These are phyloP conservation scores for Sylvia borin DNA, from an alignment of 2,797 vertebrate genomes.

Conservation along the genomic window DNA sequence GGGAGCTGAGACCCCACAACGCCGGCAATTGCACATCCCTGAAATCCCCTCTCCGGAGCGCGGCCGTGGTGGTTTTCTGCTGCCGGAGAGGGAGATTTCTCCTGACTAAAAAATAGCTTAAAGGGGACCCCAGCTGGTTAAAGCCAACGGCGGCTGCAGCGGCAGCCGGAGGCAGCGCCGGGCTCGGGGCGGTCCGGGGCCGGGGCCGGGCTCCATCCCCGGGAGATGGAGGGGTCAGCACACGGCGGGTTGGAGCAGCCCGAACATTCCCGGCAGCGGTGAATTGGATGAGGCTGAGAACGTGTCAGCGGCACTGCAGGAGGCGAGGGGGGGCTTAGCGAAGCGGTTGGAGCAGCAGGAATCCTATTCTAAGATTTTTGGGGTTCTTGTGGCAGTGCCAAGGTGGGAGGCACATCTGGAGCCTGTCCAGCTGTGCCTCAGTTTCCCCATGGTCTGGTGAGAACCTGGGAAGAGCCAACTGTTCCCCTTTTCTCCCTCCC, in stretches of 20 bases:
- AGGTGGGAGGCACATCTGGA: neutral
- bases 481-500: neutral
- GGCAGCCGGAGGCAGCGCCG: neutral
- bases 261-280: fast-evolving
- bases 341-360: neutral
- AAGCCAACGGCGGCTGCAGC: neutral
- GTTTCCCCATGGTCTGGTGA: neutral
- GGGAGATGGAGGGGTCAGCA: fast-evolving
- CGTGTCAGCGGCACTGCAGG: neutral
- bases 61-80: neutral
- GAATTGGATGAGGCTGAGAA: neutral
- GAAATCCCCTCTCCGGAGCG: neutral
- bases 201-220: fast-evolving
- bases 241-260: fast-evolving
- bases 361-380: fast-evolving
- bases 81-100: neutral
- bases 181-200: neutral
- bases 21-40: fast-evolving
- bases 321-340: fast-evolving
- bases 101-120: neutral
- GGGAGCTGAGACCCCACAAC: neutral
- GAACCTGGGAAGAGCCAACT: neutral
- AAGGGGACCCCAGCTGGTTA: constrained; percentile 12
- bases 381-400: neutral
- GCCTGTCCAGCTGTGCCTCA: neutral